Evolutionary conservation across 2,113 vertebrate species (phyloP), one percentile per base, ranked within the genome.

Genomic region (Neopipo cinnamomea): DNA sequence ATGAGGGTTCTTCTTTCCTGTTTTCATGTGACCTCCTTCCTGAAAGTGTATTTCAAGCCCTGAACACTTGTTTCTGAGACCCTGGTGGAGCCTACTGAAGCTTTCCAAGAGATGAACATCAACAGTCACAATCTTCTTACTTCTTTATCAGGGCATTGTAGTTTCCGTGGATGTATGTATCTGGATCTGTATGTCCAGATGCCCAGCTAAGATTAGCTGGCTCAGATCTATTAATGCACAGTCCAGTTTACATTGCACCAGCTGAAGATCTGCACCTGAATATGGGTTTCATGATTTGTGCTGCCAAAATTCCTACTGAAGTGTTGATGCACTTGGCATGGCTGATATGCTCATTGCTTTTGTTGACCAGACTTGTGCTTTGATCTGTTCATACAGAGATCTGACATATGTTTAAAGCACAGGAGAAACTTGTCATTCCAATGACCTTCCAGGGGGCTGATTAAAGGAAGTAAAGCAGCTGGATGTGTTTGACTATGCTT

Each of bases 381-480:
- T 81, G 59, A 56, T 77, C 61, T 67, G 24, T 27, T 86, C 65
- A 35, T 63, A 50, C 20, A 53, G 12, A 44, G 58, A 44, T 77
- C 73, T 80, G 68, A 84, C 53, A 62, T 42, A 35, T 0, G 2
- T 76, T 88, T 72, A 72, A 84, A 68, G 58, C 31, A 85, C 59
- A 39, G 65, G 74, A 77, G 68, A 88, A 88, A 77, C n/a, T 65
- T 94, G 92, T 95, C 53, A 55, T 71, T 87, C 83, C 0, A 0
- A 42, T 90, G 82, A 77, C 83, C 87, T 88, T 68, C 78, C 68
- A 68, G 22, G 37, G 53, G 49, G 19, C 63, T 68, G 78, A 80
- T 88, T 58, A 80, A 67, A 92, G 78, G 68, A 90, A 81, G 37
- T 88, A 49, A 76, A 94, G 41, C 82, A 94, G 66, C 86, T 90